phyloP scores from a whole-genome alignment of 2,113 vertebrate species.

The Equus quagga region DNA sequence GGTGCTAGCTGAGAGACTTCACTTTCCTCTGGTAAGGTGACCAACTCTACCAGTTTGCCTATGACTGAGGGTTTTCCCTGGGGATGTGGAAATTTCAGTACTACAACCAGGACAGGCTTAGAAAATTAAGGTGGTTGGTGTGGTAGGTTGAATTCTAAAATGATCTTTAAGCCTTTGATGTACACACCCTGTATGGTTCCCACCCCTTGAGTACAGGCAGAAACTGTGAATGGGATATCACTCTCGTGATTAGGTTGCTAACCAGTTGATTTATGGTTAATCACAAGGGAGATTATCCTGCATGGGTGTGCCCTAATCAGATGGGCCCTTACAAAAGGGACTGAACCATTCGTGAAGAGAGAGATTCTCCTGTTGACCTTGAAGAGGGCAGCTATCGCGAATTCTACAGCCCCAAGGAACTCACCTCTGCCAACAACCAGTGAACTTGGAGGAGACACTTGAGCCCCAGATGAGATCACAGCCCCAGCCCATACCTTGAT shows the following conservation, averaged over 20 bases:
- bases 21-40: not conserved
- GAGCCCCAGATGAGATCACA: not conserved
- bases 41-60: not conserved
- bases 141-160: not conserved
- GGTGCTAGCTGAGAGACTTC: not conserved
- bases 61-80: not conserved
- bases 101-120: not conserved
- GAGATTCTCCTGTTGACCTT: not conserved
- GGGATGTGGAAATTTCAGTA: not conserved
- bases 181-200: not conserved
- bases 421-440: not conserved
- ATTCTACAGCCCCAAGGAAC: not conserved
- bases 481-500: not conserved
- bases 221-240: not conserved
- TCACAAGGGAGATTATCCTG: not conserved
- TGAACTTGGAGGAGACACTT: not conserved
- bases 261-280: not conserved
- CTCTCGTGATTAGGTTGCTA: not conserved
- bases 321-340: not conserved
- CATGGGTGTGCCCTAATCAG: not conserved
- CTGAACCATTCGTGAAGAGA: not conserved
- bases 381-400: not conserved
- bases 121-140: not conserved
- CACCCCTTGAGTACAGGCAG: not conserved
- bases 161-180: not conserved